Evolutionary conservation across 2,797 vertebrate genomes (phyloP), one percentile per base, ranked within the genome.

Genomic region (Babyrousa celebensis): DNA sequence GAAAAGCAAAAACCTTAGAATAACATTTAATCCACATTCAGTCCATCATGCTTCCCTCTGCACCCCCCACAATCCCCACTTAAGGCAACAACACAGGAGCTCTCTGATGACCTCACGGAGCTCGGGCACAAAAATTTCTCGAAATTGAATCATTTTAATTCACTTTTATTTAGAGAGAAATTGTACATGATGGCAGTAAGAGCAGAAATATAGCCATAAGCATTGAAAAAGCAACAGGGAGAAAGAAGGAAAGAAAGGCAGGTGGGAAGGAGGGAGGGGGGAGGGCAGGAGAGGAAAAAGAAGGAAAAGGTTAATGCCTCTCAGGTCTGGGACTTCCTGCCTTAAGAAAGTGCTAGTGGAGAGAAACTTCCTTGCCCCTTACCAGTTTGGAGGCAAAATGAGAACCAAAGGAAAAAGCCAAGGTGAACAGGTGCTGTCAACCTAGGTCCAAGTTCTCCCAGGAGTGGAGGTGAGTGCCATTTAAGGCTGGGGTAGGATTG

Each of bases 101-200:
- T 36, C 32, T 85, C 74, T 60, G 62, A 78, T 77, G 80, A 75
- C 48, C 56, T 70, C 54, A 18, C 72, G 68, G 62, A 40, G 48
- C 58, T 95, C 20, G 62, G 48, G 29, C 29, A 72, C 29, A 62
- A 67, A 95, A 72, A 63, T 48, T 36, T 54, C 62, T 82, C 18
- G 2, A 79, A 88, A 92, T 88, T 56, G 87, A 54, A 54, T 75
- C 58, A 9, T 32, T 29, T 80, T 92, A 80, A 79, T 48, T 92
- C 56, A 62, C 52, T 87, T 72, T 84, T 68, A 70, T 74, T 93
- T 96, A 68, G 77, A 89, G 62, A 79, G 82, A 62, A 94, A 77
- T 25, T 74, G 23, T 25, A n/a, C 23, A 1, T n/a, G 67, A 52
- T 20, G 3, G 27, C 43, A 6, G 62, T 52, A 43, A 84, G 67